These are phyloP conservation scores for Polydrusus cervinus DNA, from an alignment of 2,888 invertebrate genomes.

Conservation along the genomic window DNA sequence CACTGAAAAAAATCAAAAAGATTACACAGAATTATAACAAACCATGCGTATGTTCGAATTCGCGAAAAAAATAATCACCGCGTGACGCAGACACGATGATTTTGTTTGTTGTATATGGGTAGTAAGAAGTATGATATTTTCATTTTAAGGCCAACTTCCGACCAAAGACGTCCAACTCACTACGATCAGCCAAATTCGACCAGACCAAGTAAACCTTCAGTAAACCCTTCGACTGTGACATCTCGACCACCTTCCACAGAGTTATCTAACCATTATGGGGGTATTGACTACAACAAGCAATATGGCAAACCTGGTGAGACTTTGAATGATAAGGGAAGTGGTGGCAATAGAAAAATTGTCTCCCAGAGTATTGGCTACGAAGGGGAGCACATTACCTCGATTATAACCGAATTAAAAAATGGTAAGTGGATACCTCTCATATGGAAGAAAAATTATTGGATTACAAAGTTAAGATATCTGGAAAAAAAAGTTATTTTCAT, in stretches of 20 bases:
- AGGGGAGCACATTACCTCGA: slow-evolving; percentile 68
- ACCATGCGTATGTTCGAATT: no score
- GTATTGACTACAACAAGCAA: slow-evolving; percentile 36
- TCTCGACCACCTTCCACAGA: slow-evolving; percentile 40
- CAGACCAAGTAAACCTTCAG: background rate
- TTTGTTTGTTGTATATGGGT: no score
- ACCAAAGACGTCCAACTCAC: background rate
- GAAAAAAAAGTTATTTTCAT: no score
- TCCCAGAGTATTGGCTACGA: slow-evolving; percentile 64
- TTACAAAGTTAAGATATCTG: no score
- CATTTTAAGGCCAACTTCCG: slow-evolving; percentile 8
- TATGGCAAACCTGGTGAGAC: slow-evolving; percentile 51
- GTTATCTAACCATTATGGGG: slow-evolving; percentile 37
- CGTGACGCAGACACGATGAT: no score
- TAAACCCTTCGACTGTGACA: background rate
- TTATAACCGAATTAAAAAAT: slow-evolving; percentile 66
- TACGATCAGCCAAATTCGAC: background rate
- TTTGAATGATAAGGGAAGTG: slow-evolving; percentile 19
- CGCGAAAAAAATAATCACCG: no score
- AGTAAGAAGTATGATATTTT: background rate
- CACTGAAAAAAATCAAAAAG: no score
- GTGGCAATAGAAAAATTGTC: slow-evolving; percentile 59
- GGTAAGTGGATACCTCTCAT: slow-evolving; percentile 63
- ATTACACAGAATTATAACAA: no score
- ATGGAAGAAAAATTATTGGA: no score